These are phyloP conservation scores for Clarias magur DNA, from an alignment of 2,113 vertebrate species.

Conservation along the genomic window DNA sequence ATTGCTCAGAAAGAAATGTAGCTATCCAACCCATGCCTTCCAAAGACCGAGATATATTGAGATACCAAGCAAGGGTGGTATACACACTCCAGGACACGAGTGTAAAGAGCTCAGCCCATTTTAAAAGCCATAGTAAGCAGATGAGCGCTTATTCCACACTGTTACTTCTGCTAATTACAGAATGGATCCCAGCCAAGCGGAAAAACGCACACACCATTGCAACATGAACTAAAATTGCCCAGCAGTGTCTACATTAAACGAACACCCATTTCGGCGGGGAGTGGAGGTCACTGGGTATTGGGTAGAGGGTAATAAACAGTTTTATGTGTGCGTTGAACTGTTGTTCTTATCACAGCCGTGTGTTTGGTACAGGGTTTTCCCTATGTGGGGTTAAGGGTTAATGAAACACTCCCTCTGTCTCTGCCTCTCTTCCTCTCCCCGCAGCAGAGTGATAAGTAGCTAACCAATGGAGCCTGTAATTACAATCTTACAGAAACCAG, in stretches of 20 bases:
- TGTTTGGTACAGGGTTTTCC: conserved; percentile 91
- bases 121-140: conserved; percentile 80
- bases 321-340: conserved; percentile 92
- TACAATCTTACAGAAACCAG: conserved; percentile 86
- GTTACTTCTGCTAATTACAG: conserved; percentile 91
- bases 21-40: background rate
- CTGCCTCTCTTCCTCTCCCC: conserved; percentile 95
- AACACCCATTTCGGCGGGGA: conserved; percentile 75
- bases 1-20: background rate
- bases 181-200: conserved; percentile 88
- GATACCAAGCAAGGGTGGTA: background rate
- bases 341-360: conserved; percentile 94
- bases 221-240: conserved; percentile 85
- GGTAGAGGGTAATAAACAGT: conserved; percentile 89
- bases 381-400: conserved; percentile 96
- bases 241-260: conserved; percentile 85
- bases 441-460: conserved; percentile 95
- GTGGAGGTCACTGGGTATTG: conserved; percentile 44
- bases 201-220: conserved; percentile 87
- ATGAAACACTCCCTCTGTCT: conserved; percentile 99
- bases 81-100: background rate
- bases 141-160: conserved; percentile 88
- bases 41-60: background rate
- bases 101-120: conserved; percentile 64
- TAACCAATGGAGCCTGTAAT: conserved; percentile 88